Conservation (phyloP, 2,888 invertebrate species). For the Spialia ferax region DNA sequence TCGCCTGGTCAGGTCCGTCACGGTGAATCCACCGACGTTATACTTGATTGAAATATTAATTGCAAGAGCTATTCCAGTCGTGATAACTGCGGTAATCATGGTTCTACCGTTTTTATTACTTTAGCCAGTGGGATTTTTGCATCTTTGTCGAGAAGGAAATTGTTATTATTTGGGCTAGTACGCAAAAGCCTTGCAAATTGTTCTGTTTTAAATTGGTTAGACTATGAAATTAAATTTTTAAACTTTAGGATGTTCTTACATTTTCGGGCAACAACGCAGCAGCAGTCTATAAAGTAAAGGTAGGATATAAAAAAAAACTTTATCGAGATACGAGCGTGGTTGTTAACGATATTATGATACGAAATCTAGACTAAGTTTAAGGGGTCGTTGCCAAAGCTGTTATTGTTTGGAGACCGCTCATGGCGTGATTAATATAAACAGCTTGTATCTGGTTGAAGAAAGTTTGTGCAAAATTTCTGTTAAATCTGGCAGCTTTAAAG, state of each 20-base stretch:
- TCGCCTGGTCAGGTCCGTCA: constrained; percentile 55
- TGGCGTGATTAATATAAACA: background rate
- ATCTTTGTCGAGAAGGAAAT: background rate
- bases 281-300: too few species aligned
- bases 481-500: too few species aligned
- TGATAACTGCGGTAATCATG: constrained; percentile 53
- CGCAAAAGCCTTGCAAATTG: background rate
- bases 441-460: background rate
- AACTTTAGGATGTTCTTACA: too few species aligned
- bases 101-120: constrained; percentile 42
- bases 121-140: constrained; percentile 20
- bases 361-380: background rate
- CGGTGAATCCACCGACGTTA: constrained; percentile 61
- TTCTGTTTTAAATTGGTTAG: background rate
- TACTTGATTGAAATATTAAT: constrained; percentile 80
- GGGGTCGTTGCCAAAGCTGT: background rate
- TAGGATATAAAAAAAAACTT: background rate
- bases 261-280: too few species aligned
- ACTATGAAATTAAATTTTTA: too few species aligned
- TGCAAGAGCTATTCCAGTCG: constrained; percentile 53
- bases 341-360: background rate
- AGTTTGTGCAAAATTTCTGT: too few species aligned
- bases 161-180: background rate
- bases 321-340: background rate
- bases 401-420: background rate